phyloP scores from a whole-genome alignment of 2,113 vertebrate species.

The Xyliphius kryptos region DNA sequence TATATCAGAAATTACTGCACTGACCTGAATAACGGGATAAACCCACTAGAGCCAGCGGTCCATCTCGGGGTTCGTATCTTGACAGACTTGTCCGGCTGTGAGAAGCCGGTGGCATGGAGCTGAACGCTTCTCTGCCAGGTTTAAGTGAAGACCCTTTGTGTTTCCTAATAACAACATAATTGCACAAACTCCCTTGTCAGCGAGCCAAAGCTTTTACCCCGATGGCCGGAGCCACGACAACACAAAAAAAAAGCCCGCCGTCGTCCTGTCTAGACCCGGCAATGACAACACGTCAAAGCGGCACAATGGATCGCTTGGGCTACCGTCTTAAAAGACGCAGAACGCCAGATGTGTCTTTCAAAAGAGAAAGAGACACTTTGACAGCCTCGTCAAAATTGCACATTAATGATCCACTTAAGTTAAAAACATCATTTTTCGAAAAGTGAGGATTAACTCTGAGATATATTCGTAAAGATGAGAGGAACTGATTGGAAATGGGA shows the following conservation, averaged over 20 bases:
- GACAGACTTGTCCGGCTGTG: slow-evolving; percentile 35
- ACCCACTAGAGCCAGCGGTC: not conserved
- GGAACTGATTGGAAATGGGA: too few species aligned
- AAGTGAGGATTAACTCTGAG: too few species aligned
- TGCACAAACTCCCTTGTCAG: slow-evolving; percentile 53
- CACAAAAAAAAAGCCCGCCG: slow-evolving; percentile 29
- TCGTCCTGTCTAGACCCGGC: slow-evolving; percentile 23
- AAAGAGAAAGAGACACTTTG: slow-evolving; percentile 9
- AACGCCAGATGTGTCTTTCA: slow-evolving; percentile 26
- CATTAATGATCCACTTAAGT: slow-evolving; percentile 7
- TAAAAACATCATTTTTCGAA: not conserved
- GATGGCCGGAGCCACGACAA: slow-evolving; percentile 32
- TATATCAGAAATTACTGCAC: too few species aligned
- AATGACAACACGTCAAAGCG: slow-evolving; percentile 34
- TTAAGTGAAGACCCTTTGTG: slow-evolving; percentile 49
- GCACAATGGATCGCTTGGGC: not conserved
- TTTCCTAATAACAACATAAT: slow-evolving; percentile 58
- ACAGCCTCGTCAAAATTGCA: slow-evolving; percentile 9
- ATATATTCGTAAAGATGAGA: too few species aligned
- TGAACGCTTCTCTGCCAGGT: slow-evolving; percentile 31
- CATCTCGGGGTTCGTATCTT: slow-evolving; percentile 43
- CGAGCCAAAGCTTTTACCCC: slow-evolving; percentile 44
- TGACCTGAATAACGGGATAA: too few species aligned
- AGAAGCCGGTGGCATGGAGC: slow-evolving; percentile 21
- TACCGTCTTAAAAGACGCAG: slow-evolving; percentile 6